These are phyloP conservation scores for Glossophaga mutica DNA, from an alignment of 2,797 vertebrate genomes.

Conservation along the genomic window DNA sequence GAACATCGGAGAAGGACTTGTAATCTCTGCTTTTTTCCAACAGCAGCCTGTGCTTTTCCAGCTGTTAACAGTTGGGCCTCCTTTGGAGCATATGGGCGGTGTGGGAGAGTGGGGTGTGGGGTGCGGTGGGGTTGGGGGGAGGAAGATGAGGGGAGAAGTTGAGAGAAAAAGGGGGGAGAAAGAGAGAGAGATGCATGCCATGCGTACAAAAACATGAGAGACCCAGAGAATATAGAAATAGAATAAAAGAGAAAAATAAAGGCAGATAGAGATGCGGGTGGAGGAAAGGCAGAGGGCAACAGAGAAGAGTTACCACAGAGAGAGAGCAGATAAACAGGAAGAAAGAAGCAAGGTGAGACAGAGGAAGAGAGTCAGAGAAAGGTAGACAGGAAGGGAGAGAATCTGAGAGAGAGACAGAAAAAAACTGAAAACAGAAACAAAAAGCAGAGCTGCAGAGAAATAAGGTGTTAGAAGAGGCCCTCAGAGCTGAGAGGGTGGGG, in stretches of 20 bases:
- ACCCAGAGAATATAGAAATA: neutral
- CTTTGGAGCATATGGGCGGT: neutral
- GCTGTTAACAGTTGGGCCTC: slow-evolving; percentile 71
- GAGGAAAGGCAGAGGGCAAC: neutral
- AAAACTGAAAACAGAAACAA: neutral
- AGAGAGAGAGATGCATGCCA: neutral
- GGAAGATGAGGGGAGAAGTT: neutral
- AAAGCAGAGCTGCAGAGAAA: neutral
- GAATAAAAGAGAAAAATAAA: neutral
- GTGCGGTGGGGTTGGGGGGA: neutral
- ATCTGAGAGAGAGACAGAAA: neutral
- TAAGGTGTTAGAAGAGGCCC: neutral
- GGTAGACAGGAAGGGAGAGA: neutral
- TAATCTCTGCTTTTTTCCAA: neutral
- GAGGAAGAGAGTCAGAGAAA: neutral
- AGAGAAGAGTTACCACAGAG: neutral
- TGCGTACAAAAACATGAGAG: neutral
- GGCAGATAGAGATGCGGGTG: neutral
- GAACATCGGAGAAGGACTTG: neutral
- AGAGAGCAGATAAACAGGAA: neutral
- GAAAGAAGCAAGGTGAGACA: neutral
- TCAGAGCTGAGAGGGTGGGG: neutral
- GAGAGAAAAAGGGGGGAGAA: neutral
- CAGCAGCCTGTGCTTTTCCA: slow-evolving; percentile 44
- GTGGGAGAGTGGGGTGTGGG: neutral